Base-by-base conservation (phyloP, 2,113 vertebrate species). In the Typhlomys cinereus region DNA sequence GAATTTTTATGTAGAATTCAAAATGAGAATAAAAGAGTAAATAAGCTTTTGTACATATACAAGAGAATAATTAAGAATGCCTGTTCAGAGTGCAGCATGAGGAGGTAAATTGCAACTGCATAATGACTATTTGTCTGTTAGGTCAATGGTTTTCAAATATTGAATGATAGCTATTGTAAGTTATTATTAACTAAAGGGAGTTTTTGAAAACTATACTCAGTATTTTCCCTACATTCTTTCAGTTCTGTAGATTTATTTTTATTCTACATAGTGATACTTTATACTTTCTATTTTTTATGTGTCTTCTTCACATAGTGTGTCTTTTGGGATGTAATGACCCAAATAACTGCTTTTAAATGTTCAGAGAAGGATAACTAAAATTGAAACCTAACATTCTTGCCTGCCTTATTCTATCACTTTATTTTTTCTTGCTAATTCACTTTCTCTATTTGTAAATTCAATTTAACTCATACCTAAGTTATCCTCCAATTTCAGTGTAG, bases 81-180 rank as follows among this genome's bases (percentile, higher is more conserved):
- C 96, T 96, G 87, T 97, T 97, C 88, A 97, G 95, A 97, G 96
- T 89, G 85, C 78, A 79, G 95, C 96, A 94, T 97, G 96, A 82
- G 96, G 91, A 95, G 84, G 80, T 54, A 95, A 78, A 97, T 81
- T 87, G n/a, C 97, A 95, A 94, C 85, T 96, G 95, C 64, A 52
- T 91, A 97, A 95, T 96, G 25, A 89, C 82, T 2, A 0, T 34
- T 96, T 96, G 88, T 93, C 82, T 41, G 82, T 89, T 94, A 96
- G 78, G 85, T 93, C 78, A 15, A 69, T 12, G 25, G 62, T 95
- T 79, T 93, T 89, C 67, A 94, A 92, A 95, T 88, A 88, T 85
- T 93, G 85, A n/a, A 2, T 62, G 39, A 70, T 70, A 29, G 93
- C 75, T 87, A 36, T 69, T 79, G 97, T 89, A 41, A 86, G 7